Conservation (phyloP, 1,140 invertebrate genomes). For the Orchesella cincta region DNA sequence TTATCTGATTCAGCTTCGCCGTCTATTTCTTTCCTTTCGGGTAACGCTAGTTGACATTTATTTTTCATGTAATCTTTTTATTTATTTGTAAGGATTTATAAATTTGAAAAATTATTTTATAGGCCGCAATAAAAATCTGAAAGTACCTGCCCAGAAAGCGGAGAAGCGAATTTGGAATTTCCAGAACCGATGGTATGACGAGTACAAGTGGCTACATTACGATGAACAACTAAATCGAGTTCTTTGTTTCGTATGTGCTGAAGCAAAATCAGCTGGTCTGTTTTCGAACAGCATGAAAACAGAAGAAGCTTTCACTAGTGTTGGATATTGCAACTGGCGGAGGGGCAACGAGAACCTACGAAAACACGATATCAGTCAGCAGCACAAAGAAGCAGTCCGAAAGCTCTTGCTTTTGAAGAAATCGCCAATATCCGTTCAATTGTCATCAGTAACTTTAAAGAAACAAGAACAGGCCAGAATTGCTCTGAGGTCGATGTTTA, state of each 20-base stretch:
- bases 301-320: neutral
- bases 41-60: too few species aligned
- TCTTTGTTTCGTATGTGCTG: neutral
- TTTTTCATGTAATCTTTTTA: too few species aligned
- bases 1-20: too few species aligned
- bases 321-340: neutral
- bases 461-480: neutral
- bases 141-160: too few species aligned
- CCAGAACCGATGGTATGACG: neutral
- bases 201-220: neutral
- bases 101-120: too few species aligned
- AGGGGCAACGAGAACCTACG: neutral
- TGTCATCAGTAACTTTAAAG: neutral
- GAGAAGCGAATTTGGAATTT: too few species aligned
- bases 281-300: neutral
- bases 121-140: too few species aligned
- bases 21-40: too few species aligned
- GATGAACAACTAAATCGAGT: neutral
- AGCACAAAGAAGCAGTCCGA: neutral
- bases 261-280: neutral
- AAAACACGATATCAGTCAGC: neutral
- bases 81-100: too few species aligned
- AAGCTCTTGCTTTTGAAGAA: neutral
- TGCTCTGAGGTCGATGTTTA: neutral
- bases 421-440: neutral